Percentiles rank a stretch among this genome's conserved stretches.
Conservation (phyloP, 1,140 invertebrate species). For the Macrotrachela quadricornifera region DNA sequence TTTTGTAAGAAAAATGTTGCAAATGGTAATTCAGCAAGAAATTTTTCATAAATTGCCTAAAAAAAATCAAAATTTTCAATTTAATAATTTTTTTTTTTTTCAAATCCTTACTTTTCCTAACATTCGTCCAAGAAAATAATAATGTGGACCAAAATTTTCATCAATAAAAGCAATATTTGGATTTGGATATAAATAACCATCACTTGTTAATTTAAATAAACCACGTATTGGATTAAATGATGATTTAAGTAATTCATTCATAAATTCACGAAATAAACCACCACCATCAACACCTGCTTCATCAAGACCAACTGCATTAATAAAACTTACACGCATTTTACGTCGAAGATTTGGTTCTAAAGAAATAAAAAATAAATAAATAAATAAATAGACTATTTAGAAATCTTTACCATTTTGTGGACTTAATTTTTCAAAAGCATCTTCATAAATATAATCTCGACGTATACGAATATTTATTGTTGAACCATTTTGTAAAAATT, state of each 20-base stretch:
- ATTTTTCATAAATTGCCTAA: slow-evolving; percentile 3
- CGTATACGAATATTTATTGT: slow-evolving; percentile 57
- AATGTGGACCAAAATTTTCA: slow-evolving; percentile 66
- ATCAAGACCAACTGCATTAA: slow-evolving; percentile 59
- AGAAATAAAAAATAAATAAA: neutral
- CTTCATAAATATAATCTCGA: slow-evolving; percentile 79
- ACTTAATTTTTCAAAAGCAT: slow-evolving; percentile 79
- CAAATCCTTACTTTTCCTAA: slow-evolving; percentile 56
- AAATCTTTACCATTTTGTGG: slow-evolving; percentile 47
- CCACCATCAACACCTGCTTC: slow-evolving; percentile 90
- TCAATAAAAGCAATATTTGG: slow-evolving; percentile 61
- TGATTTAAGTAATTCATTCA: slow-evolving; percentile 51
- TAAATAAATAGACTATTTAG: neutral
- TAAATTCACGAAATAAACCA: slow-evolving; percentile 55
- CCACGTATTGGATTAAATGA: slow-evolving; percentile 89
- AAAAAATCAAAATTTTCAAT: slow-evolving; percentile 1
- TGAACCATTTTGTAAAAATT: slow-evolving; percentile 48
- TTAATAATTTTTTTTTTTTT: neutral
- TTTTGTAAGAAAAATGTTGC: slow-evolving; percentile 45
- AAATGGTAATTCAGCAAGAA: slow-evolving; percentile 5
- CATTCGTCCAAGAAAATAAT: slow-evolving; percentile 80
- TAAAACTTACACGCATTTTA: slow-evolving; percentile 15
- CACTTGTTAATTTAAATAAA: slow-evolving; percentile 68
- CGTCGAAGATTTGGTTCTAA: neutral
- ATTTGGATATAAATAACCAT: slow-evolving; percentile 83